Conservation (phyloP, 64 coral and sea anemone genomes). For the Stylophora pistillata region DNA sequence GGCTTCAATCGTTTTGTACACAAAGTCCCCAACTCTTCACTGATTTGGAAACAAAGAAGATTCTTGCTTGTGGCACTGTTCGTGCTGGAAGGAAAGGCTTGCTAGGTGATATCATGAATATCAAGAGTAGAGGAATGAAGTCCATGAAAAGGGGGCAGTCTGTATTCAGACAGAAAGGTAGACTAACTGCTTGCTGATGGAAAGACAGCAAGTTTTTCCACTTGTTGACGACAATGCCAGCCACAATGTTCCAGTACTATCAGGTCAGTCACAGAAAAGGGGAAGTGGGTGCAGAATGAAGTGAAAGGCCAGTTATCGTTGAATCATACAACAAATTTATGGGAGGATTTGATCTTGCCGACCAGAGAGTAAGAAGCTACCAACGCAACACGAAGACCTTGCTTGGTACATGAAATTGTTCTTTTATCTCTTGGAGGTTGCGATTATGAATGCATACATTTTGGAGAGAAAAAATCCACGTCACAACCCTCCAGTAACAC, state of each 20-base stretch:
- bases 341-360: constrained; percentile 47
- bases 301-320: constrained; percentile 23
- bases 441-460: constrained; percentile 46
- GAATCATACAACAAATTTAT: constrained; percentile 38
- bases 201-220: constrained; percentile 30
- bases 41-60: constrained; percentile 10
- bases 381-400: constrained; percentile 21
- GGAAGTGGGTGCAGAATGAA: constrained; percentile 37
- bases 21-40: constrained; percentile 6
- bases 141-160: constrained; percentile 50
- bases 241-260: not conserved
- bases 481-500: constrained; percentile 11
- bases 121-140: constrained; percentile 50
- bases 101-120: constrained; percentile 53
- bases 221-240: constrained; percentile 30
- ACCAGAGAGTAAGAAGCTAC: constrained; percentile 29
- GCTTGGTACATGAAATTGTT: constrained; percentile 55
- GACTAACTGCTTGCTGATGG: constrained; percentile 44
- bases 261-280: constrained; percentile 12
- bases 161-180: constrained; percentile 51
- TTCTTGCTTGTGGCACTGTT: constrained; percentile 10
- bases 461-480: constrained; percentile 25
- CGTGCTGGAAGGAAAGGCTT: constrained; percentile 24
- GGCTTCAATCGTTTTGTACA: constrained; percentile 26
- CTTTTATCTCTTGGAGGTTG: constrained; percentile 35